Percentiles rank a stretch among this genome's conserved stretches.
These are phyloP conservation scores for Platycnemis pennipes DNA, from an alignment of 2,888 invertebrate species.

Conservation along the genomic window DNA sequence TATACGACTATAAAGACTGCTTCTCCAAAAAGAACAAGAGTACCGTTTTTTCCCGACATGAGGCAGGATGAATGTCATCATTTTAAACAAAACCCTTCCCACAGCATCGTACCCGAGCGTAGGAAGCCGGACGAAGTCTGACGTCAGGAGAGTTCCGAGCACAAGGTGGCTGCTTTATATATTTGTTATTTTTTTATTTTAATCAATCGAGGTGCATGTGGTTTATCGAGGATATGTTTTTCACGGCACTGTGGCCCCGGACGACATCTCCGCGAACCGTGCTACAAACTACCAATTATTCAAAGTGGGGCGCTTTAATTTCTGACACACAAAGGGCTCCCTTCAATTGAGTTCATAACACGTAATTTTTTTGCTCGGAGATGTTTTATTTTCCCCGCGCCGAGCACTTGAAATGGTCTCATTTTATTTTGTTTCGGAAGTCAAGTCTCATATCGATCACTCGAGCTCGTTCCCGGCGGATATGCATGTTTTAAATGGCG, in stretches of 20 bases:
- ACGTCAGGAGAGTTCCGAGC: not conserved
- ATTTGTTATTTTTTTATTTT: not conserved
- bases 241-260: not conserved
- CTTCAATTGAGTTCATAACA: not conserved
- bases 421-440: not conserved
- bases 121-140: not conserved
- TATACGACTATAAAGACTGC: too few species aligned
- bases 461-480: not conserved
- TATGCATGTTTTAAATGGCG: not conserved
- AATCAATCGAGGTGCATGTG: constrained; percentile 1
- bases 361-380: too few species aligned
- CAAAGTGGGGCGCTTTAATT: not conserved
- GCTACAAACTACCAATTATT: not conserved
- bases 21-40: not conserved
- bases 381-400: not conserved
- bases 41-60: not conserved
- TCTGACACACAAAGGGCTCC: not conserved
- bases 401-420: not conserved
- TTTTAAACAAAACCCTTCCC: not conserved
- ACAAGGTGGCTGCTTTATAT: not conserved
- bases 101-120: not conserved
- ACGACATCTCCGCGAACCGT: not conserved
- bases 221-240: not conserved
- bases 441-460: not conserved
- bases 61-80: not conserved